Evolutionary conservation across 2,888 invertebrate genomes (phyloP).

Genomic region (Sarcophaga subvicina): DNA sequence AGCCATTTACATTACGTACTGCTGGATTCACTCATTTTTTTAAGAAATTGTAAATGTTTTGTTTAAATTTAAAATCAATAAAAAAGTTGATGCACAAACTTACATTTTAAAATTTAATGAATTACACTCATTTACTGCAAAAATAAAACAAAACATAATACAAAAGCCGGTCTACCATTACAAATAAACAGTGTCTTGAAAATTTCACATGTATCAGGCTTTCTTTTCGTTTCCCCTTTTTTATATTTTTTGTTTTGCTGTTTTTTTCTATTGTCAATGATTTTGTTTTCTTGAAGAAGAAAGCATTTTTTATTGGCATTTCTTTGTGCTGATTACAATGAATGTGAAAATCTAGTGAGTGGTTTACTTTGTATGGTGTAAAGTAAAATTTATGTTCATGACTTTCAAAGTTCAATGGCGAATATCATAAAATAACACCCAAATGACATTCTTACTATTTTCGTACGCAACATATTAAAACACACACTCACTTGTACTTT

Average conservation of each 20-base stretch:
- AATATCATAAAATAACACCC: constrained; percentile 77
- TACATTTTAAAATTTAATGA: neutral
- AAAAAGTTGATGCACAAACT: neutral
- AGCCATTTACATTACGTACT: too few species aligned
- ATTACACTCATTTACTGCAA: constrained; percentile 19
- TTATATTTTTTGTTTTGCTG: neutral
- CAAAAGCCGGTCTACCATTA: neutral
- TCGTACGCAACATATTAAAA: constrained; percentile 65
- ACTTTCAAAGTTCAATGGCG: constrained; percentile 77
- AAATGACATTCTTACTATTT: constrained; percentile 66
- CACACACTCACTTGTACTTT: neutral
- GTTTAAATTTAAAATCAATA: neutral
- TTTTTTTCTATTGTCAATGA: constrained; percentile 5
- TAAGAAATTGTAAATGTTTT: neutral
- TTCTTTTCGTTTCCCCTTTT: neutral
- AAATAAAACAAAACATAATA: constrained; percentile 1
- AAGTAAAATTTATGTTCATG: constrained; percentile 76
- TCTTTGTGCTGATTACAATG: constrained; percentile 66
- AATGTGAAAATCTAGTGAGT: constrained; percentile 49
- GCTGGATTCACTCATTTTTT: too few species aligned
- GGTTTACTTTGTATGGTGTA: constrained; percentile 55
- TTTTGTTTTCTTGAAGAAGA: constrained; percentile 38
- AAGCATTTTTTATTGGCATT: constrained; percentile 56
- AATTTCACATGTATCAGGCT: neutral
- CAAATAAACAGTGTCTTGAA: constrained; percentile 19